Evolutionary conservation across 2,113 vertebrate genomes (phyloP), one percentile per base, ranked within the genome.

Genomic region (Tragulus kanchil): DNA sequence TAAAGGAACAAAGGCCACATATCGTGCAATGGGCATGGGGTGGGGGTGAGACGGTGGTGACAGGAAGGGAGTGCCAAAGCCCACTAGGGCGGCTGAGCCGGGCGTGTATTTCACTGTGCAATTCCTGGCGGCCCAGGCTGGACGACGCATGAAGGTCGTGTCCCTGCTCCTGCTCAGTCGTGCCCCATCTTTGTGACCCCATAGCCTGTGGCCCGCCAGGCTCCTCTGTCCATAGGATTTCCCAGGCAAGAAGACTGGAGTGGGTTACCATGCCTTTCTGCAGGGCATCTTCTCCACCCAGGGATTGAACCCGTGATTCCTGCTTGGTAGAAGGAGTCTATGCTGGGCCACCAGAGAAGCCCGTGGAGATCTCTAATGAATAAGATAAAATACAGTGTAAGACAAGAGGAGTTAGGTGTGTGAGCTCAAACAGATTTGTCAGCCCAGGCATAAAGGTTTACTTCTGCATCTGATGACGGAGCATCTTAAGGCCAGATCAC

Each of bases 381-480:
- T 45, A 23, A 84, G 56, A 59, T 31, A 75, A 79, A 69, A 62
- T 64, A 16, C 3, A 1, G 42, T 71, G 1, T 3, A 50, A 95
- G 28, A 31, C 42, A 19, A 54, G 58, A 54, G 56, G 26, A 89
- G 6, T 67, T 17, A 93, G 17, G 23, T 4, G 2, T 85, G 11
- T 94, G 61, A 85, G 48, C 21, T 77, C 50, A 67, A 23, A 21
- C 26, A 31, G 67, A 83, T n/a, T 52, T 31, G 11, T 25, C 21
- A 82, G 85, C 17, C 11, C 16, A 81, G 56, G 45, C 93, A 73
- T 15, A 58, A 59, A 56, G 58, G 42, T 54, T 90, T 81, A 31
- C 19, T 56, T 93, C 65, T 95, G 25, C 23, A 28, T 75, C 54
- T 94, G 75, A 58, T 50, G 71, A 86, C 42, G 64, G 42, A 86